Conservation (phyloP, 2,113 vertebrate species). For the Ailurus styani region DNA sequence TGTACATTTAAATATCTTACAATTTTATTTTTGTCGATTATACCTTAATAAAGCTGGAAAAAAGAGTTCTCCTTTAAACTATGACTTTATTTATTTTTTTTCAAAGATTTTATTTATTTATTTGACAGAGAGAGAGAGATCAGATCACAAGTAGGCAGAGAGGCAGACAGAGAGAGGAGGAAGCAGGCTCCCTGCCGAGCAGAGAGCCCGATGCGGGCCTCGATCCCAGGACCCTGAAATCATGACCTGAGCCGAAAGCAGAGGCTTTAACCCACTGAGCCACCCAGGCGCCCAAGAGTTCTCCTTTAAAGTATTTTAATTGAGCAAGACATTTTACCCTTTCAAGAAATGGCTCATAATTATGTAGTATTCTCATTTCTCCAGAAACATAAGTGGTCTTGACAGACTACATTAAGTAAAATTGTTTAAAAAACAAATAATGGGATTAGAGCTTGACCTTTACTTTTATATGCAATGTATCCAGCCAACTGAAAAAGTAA, state of each 20-base stretch:
- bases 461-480: not conserved
- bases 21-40: not conserved
- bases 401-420: conserved; percentile 49
- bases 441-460: conserved; percentile 36
- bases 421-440: conserved; percentile 46
- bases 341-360: not conserved
- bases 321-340: conserved; percentile 22
- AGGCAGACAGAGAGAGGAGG: too few relatives aligned
- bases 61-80: not conserved
- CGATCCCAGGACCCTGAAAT: too few relatives aligned
- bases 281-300: not conserved
- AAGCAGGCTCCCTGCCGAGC: too few relatives aligned
- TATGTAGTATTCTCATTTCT: conserved; percentile 37
- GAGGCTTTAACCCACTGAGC: too few relatives aligned
- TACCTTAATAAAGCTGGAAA: not conserved
- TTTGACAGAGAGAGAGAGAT: too few relatives aligned
- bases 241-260: too few relatives aligned
- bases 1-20: not conserved
- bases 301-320: conserved; percentile 30
- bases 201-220: too few relatives aligned
- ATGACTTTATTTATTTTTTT: too few relatives aligned
- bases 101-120: too few relatives aligned
- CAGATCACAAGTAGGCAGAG: too few relatives aligned
- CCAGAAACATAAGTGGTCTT: conserved; percentile 41
- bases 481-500: not conserved